phyloP scores from a whole-genome alignment of 2,113 vertebrate genomes.

The Anoplopoma fimbria region DNA sequence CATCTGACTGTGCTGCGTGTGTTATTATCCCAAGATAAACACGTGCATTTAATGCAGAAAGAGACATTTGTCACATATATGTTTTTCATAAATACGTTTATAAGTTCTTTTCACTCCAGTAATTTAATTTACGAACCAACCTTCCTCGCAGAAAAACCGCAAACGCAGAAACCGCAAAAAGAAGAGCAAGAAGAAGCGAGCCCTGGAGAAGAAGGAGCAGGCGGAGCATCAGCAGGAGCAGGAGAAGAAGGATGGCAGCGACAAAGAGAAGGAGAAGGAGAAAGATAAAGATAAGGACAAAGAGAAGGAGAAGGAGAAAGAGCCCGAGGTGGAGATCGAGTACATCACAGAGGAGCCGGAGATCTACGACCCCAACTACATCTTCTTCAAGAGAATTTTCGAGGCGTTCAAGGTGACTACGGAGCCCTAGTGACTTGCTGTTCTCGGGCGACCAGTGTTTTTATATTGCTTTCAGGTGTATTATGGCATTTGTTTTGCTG shows the following conservation, averaged over 20 bases:
- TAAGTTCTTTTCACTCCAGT: too few species aligned
- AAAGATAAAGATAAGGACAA: not conserved
- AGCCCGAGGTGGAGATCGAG: constrained; percentile 90
- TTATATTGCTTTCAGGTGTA: not conserved
- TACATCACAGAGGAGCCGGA: constrained; percentile 92
- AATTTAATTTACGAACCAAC: too few species aligned
- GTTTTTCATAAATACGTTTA: too few species aligned
- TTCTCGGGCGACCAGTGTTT: too few species aligned
- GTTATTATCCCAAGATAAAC: not conserved
- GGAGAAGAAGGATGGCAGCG: constrained; percentile 9
- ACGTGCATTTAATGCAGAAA: not conserved
- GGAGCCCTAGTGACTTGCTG: not conserved
- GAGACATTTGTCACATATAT: not conserved
- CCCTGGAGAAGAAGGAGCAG: constrained; percentile 85
- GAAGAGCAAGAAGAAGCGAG: constrained; percentile 86
- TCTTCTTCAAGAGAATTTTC: constrained; percentile 95
- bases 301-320: constrained; percentile 75
- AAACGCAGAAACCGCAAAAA: constrained; percentile 92
- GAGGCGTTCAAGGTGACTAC: constrained; percentile 91
- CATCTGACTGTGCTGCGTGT: not conserved
- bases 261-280: constrained; percentile 34
- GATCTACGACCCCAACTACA: constrained; percentile 92
- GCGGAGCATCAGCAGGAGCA: constrained; percentile 74
- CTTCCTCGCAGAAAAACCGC: constrained; percentile 87
- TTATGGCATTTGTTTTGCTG: not conserved